Base-by-base conservation (phyloP, 2,888 invertebrate genomes). In the Thelaira solivaga region DNA sequence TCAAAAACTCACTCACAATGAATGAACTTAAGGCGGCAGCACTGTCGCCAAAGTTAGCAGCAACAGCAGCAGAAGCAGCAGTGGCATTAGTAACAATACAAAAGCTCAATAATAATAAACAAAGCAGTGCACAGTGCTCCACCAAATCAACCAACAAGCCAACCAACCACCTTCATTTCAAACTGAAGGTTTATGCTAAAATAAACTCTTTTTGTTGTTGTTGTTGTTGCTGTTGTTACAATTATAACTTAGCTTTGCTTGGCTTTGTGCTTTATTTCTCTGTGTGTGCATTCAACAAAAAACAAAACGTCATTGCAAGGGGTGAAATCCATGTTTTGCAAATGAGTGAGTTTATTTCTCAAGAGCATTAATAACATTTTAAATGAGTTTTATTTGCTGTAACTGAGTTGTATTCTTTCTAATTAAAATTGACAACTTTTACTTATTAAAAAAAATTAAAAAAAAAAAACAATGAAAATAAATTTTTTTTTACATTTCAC, bases 351-450 rank as follows among this genome's bases (percentile, higher is more conserved):
- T 45, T 49, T 51, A 31, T 31, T 55, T 7, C 8, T 43, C 45
- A 47, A 34, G 39, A 22, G 20, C 43, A 31, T 13, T 41, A n/a
- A 3, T 11, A 55, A 13, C 8, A 16, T 57, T 31, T 26, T 31
- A 16, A 18, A 36, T 20, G 29, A 68, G 49, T 59, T 11, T 47
- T 61, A 53, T n/a, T 57, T n/a, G n/a, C 2, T 59, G 31, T 20
- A 29, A 31, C 16, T 45, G 24, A 20, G 16, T 64, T 34, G 8
- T 45, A 10, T 64, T 75, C 68, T 69, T 68, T 68, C 39, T 31
- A 55, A 67, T 68, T 71, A 7, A 49, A 57, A 59, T 71, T 71
- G 71, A 76, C 74, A 74, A 74, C 78, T 78, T 78, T 78, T 78
- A 78, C 78, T 78, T 64, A 45, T 59, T 34, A 49, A 49, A 39